Base-by-base conservation (phyloP, 1,140 invertebrate genomes). In the Radopholus similis region DNA sequence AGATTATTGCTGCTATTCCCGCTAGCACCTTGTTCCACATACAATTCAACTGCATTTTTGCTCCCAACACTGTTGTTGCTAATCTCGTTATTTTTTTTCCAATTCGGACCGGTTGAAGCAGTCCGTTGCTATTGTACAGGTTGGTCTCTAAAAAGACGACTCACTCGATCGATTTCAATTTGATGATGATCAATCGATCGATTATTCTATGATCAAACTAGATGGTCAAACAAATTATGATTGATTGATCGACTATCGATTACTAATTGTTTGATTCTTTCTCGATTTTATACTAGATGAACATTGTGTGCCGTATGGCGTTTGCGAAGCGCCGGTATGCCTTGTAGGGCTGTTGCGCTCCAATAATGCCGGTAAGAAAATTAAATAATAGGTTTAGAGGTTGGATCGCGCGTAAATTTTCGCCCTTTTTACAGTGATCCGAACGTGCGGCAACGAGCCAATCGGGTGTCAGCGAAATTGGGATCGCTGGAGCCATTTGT, bases 401-500 rank as follows among this genome's bases (percentile, higher is more conserved):
- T 63, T 59, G 26, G 9, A 47, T 60, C 6, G 4, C 47, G 37
- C 8, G 6, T 60, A 49, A 30, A 18, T 9, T 60, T 28, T 28
- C 9, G 0, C 11, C 47, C n/a, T 30, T 21, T 63, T 26, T 67
- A 18, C 35, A 72, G 75, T 75, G 26, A 75, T 75, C 44, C 55
- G 73, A 62, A 75, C 75, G 13, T 75, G 73, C 35, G 73, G 75
- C 34, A 70, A 78, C 51, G 72, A 77, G 42, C 70, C 73, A 42
- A 34, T 75, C 21, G 73, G 73, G 21, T 75, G 73, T 51, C 75
- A 74, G 44, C 51, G 57, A 30, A 64, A 74, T 51, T 37, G 67
- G 21, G 73, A 59, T 34, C 67, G 73, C 28, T 75, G 73, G 73
- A 42, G 23, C 23, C 73, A 75, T 53, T 53, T 75, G 21, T 75